These are phyloP conservation scores for Vidua chalybeata DNA, from an alignment of 2,113 vertebrate genomes.

Conservation along the genomic window DNA sequence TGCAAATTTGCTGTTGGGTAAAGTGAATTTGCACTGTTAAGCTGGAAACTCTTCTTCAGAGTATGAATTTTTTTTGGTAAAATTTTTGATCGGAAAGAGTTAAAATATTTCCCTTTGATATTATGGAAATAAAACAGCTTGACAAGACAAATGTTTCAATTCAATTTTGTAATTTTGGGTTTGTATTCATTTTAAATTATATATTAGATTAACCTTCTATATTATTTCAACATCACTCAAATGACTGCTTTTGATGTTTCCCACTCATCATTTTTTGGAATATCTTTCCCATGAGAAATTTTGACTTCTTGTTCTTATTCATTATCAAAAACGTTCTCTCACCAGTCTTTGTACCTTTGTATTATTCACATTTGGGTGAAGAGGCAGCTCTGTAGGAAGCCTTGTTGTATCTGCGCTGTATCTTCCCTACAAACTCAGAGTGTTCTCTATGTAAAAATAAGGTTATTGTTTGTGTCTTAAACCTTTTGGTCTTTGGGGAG, in stretches of 20 bases:
- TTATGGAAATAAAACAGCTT: not conserved
- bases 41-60: not conserved
- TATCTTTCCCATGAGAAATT: conserved; percentile 3
- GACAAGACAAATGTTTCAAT: not conserved
- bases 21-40: not conserved
- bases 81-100: not conserved
- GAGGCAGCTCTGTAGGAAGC: not conserved
- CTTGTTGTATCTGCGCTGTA: not conserved
- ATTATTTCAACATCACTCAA: not conserved
- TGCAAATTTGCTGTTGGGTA: not conserved
- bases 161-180: not conserved
- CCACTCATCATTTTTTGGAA: not conserved
- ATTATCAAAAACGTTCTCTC: not conserved
- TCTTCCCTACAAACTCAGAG: not conserved
- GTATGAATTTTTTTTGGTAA: not conserved
- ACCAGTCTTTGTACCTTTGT: not conserved
- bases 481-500: not conserved
- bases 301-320: not conserved
- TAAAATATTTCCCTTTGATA: conserved; percentile 26
- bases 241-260: conserved; percentile 13
- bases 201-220: not conserved
- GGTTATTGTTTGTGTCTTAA: not conserved
- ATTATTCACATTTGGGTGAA: not conserved
- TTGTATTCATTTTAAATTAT: conserved; percentile 41
- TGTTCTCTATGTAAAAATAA: not conserved